phyloP scores from a whole-genome alignment of 1,140 invertebrate species.

The Sycophila sp. region DNA sequence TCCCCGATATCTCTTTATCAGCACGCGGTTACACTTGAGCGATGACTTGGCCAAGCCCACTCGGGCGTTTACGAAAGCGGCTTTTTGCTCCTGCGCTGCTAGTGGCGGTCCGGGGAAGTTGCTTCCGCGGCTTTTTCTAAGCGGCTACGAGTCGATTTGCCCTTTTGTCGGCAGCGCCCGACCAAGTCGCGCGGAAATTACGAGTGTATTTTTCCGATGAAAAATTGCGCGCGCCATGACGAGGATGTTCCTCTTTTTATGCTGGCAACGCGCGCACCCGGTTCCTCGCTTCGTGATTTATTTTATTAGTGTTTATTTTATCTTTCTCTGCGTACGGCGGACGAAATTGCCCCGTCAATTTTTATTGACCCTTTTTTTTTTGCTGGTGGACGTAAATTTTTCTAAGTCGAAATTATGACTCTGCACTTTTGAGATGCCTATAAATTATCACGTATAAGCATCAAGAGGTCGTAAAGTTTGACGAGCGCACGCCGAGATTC shows the following conservation, averaged over 20 bases:
- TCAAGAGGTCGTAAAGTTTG: too few relatives aligned
- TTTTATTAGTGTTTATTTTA: conserved; percentile 16
- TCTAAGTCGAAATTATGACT: background rate
- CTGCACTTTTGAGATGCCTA: too few relatives aligned
- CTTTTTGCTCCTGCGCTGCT: background rate
- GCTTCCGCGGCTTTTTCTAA: conserved; percentile 22
- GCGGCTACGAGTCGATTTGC: conserved; percentile 15
- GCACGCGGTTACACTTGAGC: conserved; percentile 1
- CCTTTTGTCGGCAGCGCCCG: conserved; percentile 8
- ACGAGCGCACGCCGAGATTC: too few relatives aligned
- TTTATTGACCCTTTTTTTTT: background rate
- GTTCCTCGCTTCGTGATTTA: conserved; percentile 5
- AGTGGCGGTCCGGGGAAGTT: too few relatives aligned
- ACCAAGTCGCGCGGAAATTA: conserved; percentile 23
- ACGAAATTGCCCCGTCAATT: background rate
- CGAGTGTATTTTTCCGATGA: conserved; percentile 32
- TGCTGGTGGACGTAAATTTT: background rate
- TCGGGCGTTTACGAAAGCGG: conserved; percentile 17
- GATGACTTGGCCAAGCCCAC: conserved; percentile 13
- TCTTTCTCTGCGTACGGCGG: background rate
- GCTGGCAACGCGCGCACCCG: background rate
- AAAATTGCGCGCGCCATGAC: conserved; percentile 10
- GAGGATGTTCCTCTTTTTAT: background rate
- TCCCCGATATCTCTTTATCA: conserved; percentile 30
- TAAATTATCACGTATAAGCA: too few relatives aligned